Evolutionary conservation across 2,888 invertebrate genomes (phyloP).

Genomic region (Ommatoiulus sabulosus): DNA sequence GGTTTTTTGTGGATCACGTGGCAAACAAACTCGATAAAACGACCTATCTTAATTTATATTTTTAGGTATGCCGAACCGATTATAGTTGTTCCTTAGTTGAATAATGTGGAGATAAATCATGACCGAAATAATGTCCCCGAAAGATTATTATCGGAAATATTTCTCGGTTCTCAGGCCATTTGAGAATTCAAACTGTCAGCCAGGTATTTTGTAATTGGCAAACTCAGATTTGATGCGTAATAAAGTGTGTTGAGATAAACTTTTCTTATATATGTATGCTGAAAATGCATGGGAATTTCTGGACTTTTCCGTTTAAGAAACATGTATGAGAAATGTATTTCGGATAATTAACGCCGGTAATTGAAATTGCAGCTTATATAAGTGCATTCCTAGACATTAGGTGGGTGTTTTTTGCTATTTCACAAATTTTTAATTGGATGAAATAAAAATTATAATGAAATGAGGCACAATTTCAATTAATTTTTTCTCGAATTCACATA

Average conservation of each 20-base stretch:
- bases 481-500: background rate
- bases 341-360: background rate
- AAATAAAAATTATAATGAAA: background rate
- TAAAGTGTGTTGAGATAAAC: background rate
- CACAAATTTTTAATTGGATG: background rate
- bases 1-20: background rate
- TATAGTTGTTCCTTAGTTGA: conserved; percentile 14
- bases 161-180: conserved; percentile 37
- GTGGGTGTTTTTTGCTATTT: background rate
- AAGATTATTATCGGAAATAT: conserved; percentile 4
- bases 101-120: conserved; percentile 5
- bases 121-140: background rate
- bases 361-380: background rate
- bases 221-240: background rate
- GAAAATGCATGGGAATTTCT: background rate
- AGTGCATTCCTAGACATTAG: background rate
- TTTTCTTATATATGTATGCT: background rate
- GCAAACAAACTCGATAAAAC: background rate
- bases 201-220: conserved; percentile 40
- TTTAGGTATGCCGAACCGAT: background rate
- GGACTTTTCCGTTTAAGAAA: background rate
- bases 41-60: conserved; percentile 13
- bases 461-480: background rate
- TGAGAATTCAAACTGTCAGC: conserved; percentile 26
- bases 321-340: background rate